Conservation (phyloP, 2,888 invertebrate species). For the Thelaira solivaga region DNA sequence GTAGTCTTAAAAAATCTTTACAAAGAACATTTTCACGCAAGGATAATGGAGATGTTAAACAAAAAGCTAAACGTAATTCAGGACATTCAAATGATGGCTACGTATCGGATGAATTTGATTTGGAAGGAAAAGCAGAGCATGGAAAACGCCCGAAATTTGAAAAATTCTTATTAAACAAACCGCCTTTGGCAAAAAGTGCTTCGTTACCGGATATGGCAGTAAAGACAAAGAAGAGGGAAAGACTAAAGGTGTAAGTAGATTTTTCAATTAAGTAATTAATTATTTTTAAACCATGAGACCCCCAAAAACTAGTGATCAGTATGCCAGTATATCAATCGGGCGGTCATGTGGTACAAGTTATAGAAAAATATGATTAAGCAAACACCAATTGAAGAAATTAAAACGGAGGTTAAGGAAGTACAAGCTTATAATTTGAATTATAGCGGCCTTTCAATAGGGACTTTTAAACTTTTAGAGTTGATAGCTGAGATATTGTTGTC, state of each 20-base stretch:
- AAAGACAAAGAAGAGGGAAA: conserved; percentile 83
- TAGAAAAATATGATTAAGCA: too few relatives aligned
- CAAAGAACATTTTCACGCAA: conserved; percentile 79
- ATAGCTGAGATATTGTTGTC: too few relatives aligned
- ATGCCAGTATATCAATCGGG: too few relatives aligned
- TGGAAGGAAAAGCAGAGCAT: conserved; percentile 36
- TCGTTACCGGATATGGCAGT: conserved; percentile 91
- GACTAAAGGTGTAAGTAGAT: conserved; percentile 83
- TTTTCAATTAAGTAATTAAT: neutral
- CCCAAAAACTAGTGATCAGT: too few relatives aligned
- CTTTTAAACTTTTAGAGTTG: too few relatives aligned
- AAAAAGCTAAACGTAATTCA: conserved; percentile 35
- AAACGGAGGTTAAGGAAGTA: too few relatives aligned
- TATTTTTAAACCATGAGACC: too few relatives aligned
- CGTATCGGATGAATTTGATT: conserved; percentile 65
- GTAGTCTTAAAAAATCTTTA: conserved; percentile 77
- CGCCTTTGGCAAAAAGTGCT: conserved; percentile 86
- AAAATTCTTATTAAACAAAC: conserved; percentile 71
- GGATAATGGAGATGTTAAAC: conserved; percentile 66
- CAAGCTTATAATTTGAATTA: too few relatives aligned
- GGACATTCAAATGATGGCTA: conserved; percentile 71
- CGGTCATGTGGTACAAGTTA: too few relatives aligned
- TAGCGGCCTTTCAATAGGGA: too few relatives aligned
- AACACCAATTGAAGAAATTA: too few relatives aligned
- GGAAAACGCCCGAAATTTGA: conserved; percentile 68